phyloP scores from a whole-genome alignment of 2,113 vertebrate genomes.

The Oryctolagus cuniculus region mOryCun1.1 NC_091432.1:227831001-227831500 shows the following conservation, averaged over 20 bases:
- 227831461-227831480: slow-evolving; percentile 45
- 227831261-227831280: slow-evolving; percentile 49
- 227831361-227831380: background rate
- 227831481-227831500: slow-evolving; percentile 45
- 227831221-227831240: background rate
- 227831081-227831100: no score
- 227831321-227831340: slow-evolving; percentile 56
- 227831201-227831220: slow-evolving; percentile 44
- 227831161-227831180: no score
- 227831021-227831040: no score
- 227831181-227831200: slow-evolving; percentile 51
- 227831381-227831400: slow-evolving; percentile 46
- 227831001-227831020: no score
- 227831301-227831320: slow-evolving; percentile 19
- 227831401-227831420: background rate
- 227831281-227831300: slow-evolving; percentile 49
- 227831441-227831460: slow-evolving; percentile 53
- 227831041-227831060: no score
- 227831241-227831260: slow-evolving; percentile 46
- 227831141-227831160: no score
- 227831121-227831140: no score
- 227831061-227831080: no score
- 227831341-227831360: slow-evolving; percentile 30
- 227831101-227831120: no score
- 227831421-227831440: slow-evolving; percentile 16